Evolutionary conservation across 37 sponge, comb jelly and placozoan genomes (phyloP).

Genomic region (Eunapius fragilis): DNA sequence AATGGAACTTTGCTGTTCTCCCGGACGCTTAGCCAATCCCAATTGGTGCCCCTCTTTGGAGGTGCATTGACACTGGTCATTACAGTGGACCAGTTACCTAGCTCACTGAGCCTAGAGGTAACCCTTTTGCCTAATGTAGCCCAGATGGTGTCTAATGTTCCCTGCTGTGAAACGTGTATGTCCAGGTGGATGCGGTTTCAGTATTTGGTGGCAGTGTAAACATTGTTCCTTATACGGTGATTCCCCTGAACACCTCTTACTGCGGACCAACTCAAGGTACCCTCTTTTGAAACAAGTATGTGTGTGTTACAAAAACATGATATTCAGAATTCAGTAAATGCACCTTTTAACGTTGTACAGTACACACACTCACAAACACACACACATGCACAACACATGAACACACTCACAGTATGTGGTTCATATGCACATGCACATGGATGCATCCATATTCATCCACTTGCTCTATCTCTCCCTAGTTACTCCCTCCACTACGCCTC

Average conservation of each 20-base stretch:
- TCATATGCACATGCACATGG: too few species aligned
- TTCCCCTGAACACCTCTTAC: not conserved
- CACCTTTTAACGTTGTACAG: too few species aligned
- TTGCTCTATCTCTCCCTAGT: not conserved
- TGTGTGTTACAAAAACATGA: too few species aligned
- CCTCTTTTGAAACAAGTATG: too few species aligned
- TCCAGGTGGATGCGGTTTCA: not conserved
- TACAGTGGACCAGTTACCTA: not conserved
- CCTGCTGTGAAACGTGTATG: not conserved
- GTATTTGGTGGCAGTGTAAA: not conserved
- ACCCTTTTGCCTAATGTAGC: not conserved
- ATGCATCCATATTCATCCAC: too few species aligned
- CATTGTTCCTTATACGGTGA: not conserved
- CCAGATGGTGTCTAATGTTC: not conserved
- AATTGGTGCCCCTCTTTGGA: not conserved
- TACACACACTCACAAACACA: too few species aligned
- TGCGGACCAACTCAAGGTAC: not conserved
- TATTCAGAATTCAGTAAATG: too few species aligned
- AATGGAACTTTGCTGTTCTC: not conserved
- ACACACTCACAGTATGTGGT: too few species aligned
- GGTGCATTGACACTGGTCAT: not conserved
- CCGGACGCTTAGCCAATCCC: not conserved
- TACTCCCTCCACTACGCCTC: not conserved
- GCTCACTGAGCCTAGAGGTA: not conserved
- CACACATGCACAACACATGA: too few species aligned